Conservation (phyloP, 1,140 invertebrate species). For the Homalodisca vitripennis region DNA sequence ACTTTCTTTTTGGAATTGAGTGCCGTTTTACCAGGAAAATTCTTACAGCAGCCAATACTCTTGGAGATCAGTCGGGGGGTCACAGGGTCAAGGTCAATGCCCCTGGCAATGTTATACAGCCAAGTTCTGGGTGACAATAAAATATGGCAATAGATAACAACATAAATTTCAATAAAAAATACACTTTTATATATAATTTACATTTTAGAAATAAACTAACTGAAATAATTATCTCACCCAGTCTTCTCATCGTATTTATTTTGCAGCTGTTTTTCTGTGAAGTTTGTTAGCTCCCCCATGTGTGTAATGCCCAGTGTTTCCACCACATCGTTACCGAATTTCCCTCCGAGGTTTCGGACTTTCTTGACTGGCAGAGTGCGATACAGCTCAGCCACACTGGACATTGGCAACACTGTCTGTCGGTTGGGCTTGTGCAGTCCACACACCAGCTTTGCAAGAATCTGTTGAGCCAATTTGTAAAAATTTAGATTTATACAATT, state of each 20-base stretch:
- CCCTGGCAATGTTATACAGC: slow-evolving; percentile 84
- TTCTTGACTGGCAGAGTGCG: slow-evolving; percentile 70
- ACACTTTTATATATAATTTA: too few species aligned
- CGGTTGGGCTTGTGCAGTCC: slow-evolving; percentile 92
- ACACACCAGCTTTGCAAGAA: slow-evolving; percentile 86
- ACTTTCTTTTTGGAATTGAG: slow-evolving; percentile 70
- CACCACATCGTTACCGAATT: slow-evolving; percentile 75
- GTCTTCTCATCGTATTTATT: slow-evolving; percentile 79
- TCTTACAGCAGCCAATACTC: slow-evolving; percentile 95
- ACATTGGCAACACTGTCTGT: slow-evolving; percentile 82
- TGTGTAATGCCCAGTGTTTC: slow-evolving; percentile 70
- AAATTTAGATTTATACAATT: too few species aligned
- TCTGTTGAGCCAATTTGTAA: too few species aligned
- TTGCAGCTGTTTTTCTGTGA: slow-evolving; percentile 66
- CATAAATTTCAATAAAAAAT: too few species aligned
- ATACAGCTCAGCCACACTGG: slow-evolving; percentile 62
- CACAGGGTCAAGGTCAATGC: slow-evolving; percentile 86
- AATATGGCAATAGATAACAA: too few species aligned
- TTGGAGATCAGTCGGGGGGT: slow-evolving; percentile 79
- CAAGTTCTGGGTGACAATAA: slow-evolving; percentile 70
- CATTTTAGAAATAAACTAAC: too few species aligned
- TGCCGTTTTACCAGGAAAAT: slow-evolving; percentile 81
- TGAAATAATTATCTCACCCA: slow-evolving; percentile 59
- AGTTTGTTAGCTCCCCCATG: slow-evolving; percentile 74
- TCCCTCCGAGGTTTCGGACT: slow-evolving; percentile 83